Evolutionary conservation across 1,140 invertebrate species (phyloP), one percentile per base, ranked within the genome.

Genomic region (Drosophila lacertosa): DNA sequence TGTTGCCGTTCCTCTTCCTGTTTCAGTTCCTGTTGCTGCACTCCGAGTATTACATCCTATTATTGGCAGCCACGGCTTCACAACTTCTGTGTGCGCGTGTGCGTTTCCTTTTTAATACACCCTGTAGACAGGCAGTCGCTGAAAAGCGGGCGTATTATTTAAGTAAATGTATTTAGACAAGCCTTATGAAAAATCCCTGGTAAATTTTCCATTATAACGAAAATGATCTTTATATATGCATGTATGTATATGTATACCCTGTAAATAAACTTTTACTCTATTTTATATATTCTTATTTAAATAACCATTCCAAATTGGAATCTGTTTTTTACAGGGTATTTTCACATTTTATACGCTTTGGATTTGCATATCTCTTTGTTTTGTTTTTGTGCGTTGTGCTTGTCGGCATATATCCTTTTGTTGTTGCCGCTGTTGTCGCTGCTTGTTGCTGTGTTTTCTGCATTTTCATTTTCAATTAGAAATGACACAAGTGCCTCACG

Each of bases 381-480:
- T 44, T 69, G 20, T 47, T 39, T 44, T 47, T 77, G 16, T 45
- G 59, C 50, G 33, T 54, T 62, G 26, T 65, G 44, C 55, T 65
- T 73, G 59, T 54, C 60, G 53, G 48, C 59, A 60, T 65, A 60
- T 65, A 44, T 80, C 44, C 64, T 51, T 51, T 60, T 72, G 33
- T 44, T 68, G 42, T 57, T 68, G 40, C 11, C 60, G 22, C 35
- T 75, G 62, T 57, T 66, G 62, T 63, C 72, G 55, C 63, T 60
- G 65, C 44, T 67, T 32, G 47, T 73, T 68, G 54, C 9, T 29
- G 26, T 29, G 39, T 59, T 71, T 63, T 54, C 62, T 81, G 71
- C 78, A 88, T 88, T 88, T 88, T 88, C 82, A 88, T 88, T 88
- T 88, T 88, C 82, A 88, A 88, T 88, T 88, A 89, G 83, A 89